These are phyloP conservation scores for Chrysolina haemoptera DNA, from an alignment of 2,888 invertebrate species.

Conservation along the genomic window DNA sequence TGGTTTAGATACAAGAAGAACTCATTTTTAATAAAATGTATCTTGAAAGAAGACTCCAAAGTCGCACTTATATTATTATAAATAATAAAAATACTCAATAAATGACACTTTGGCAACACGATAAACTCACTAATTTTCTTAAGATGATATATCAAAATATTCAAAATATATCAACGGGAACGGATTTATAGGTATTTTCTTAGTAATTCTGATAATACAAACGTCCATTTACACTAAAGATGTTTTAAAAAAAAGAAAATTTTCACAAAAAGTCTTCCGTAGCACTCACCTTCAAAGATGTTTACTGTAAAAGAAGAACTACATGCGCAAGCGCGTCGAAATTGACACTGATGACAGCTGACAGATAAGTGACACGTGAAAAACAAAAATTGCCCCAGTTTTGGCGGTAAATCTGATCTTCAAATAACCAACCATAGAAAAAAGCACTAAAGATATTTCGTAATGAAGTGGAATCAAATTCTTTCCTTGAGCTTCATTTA, in stretches of 20 bases:
- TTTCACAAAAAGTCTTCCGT: constrained; percentile 37
- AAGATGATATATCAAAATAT: constrained; percentile 28
- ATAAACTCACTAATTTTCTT: constrained; percentile 21
- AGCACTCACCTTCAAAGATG: constrained; percentile 56
- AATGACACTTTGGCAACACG: constrained; percentile 24
- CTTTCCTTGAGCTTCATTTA: too few species aligned
- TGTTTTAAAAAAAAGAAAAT: constrained; percentile 46
- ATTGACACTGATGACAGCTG: constrained; percentile 22
- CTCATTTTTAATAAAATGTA: not conserved
- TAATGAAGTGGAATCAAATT: too few species aligned
- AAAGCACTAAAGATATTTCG: too few species aligned
- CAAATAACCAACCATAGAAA: too few species aligned
- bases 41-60: not conserved
- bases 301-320: constrained; percentile 50
- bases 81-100: not conserved
- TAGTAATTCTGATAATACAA: constrained; percentile 24
- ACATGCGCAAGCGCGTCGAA: constrained; percentile 32
- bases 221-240: constrained; percentile 35
- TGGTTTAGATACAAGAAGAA: not conserved
- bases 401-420: too few species aligned
- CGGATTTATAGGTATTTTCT: constrained; percentile 27
- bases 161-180: constrained; percentile 35
- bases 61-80: not conserved
- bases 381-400: too few species aligned
- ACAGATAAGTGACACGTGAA: not conserved